Evolutionary conservation across 2,113 vertebrate genomes (phyloP).

Genomic region (human (Homo sapiens)): DNA sequence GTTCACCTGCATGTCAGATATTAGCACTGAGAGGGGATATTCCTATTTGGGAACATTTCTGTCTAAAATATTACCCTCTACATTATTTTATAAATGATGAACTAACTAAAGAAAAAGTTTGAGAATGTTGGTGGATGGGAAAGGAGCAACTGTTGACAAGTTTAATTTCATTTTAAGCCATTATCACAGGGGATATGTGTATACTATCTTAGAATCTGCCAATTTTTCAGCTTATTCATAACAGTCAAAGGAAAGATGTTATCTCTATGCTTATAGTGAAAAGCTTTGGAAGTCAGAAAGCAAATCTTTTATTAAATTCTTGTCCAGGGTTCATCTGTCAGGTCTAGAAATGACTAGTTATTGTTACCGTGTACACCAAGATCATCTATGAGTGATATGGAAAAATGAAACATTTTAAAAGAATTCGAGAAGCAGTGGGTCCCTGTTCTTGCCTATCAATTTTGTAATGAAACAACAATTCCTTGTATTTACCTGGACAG

Average conservation of each 20-base stretch:
- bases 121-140: background rate
- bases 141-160: constrained; percentile 46
- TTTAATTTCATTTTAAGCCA: constrained; percentile 69
- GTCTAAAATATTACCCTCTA: constrained; percentile 16
- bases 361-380: constrained; percentile 34
- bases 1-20: background rate
- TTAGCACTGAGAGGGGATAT: background rate
- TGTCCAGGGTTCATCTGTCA: constrained; percentile 57
- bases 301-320: constrained; percentile 71
- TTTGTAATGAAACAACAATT: background rate
- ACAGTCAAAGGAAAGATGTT: constrained; percentile 64
- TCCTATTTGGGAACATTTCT: background rate
- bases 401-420: constrained; percentile 59
- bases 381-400: constrained; percentile 34
- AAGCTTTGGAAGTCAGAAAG: constrained; percentile 54
- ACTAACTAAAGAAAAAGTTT: constrained; percentile 38
- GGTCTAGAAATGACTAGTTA: constrained; percentile 64
- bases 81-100: background rate
- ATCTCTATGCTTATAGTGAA: constrained; percentile 52
- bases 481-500: background rate
- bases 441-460: constrained; percentile 24
- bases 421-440: background rate
- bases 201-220: constrained; percentile 59
- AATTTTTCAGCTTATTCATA: constrained; percentile 73
- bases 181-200: constrained; percentile 26